phyloP scores from a whole-genome alignment of 2,113 vertebrate species.

The Lanius ludovicianus region DNA sequence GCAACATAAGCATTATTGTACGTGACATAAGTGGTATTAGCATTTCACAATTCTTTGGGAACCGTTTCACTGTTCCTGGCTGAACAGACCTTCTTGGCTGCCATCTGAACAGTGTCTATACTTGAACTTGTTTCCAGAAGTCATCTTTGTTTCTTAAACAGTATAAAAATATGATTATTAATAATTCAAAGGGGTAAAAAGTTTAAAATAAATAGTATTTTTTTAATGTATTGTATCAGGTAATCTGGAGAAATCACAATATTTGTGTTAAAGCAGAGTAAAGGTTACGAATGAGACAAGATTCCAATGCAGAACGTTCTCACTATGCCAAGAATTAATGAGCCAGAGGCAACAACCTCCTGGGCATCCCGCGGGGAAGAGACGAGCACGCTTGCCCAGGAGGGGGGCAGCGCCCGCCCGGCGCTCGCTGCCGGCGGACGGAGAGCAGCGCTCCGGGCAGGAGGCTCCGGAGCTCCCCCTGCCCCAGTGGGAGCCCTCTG shows the following conservation, averaged over 20 bases:
- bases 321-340: not conserved
- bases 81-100: not conserved
- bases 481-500: rapidly evolving
- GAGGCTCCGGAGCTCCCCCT: not conserved
- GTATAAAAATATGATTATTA: not conserved
- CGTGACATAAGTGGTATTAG: not conserved
- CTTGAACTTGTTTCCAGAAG: not conserved
- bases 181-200: not conserved
- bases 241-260: not conserved
- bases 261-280: not conserved
- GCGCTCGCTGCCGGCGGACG: not conserved
- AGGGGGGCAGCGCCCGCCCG: rapidly evolving
- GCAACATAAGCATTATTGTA: not conserved
- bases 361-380: not conserved
- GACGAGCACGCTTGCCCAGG: rapidly evolving
- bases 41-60: not conserved
- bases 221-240: not conserved
- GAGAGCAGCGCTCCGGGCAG: too few relatives aligned
- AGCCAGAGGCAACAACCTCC: not conserved
- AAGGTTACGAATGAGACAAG: not conserved
- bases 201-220: not conserved
- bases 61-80: not conserved
- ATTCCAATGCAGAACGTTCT: not conserved
- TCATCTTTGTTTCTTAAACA: not conserved
- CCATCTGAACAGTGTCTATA: not conserved